Evolutionary conservation across 92 coral and sea anemone genomes (phyloP).

Genomic region (Parazoanthus atlanticus): DNA sequence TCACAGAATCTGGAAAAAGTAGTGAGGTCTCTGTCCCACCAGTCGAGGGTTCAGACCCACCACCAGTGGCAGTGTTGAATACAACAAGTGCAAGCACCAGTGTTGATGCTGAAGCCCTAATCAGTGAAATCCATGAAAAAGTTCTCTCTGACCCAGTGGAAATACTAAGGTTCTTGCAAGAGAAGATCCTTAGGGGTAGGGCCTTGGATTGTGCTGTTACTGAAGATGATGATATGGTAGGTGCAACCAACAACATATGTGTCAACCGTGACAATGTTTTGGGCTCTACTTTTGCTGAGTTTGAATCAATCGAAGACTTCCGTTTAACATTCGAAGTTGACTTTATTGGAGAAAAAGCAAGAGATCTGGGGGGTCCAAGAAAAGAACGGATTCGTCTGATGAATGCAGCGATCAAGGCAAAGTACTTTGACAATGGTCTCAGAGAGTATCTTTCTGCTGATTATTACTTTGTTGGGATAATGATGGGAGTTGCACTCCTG

Average conservation of each 20-base stretch:
- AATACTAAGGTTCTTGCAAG: constrained; percentile 22
- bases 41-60: background rate
- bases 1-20: background rate
- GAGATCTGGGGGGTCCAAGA: constrained; percentile 46
- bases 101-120: background rate
- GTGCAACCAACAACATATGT: constrained; percentile 47
- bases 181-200: constrained; percentile 12
- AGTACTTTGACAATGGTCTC: constrained; percentile 58
- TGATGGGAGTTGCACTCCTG: constrained; percentile 57
- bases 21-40: background rate
- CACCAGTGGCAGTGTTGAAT: background rate
- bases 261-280: constrained; percentile 35
- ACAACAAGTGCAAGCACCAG: constrained; percentile 1
- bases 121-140: background rate
- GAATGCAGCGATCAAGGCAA: constrained; percentile 52
- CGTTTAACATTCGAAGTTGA: constrained; percentile 24
- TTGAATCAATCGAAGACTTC: constrained; percentile 27
- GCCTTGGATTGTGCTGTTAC: constrained; percentile 10
- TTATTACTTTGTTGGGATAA: constrained; percentile 55
- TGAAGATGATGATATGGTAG: constrained; percentile 32
- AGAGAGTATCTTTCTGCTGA: constrained; percentile 48
- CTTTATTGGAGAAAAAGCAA: constrained; percentile 31
- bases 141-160: constrained; percentile 11
- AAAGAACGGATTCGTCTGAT: constrained; percentile 55
- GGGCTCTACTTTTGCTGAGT: constrained; percentile 26